Evolutionary conservation across 2,113 vertebrate genomes (phyloP).

Genomic region (Ctenodactylus gundi): DNA sequence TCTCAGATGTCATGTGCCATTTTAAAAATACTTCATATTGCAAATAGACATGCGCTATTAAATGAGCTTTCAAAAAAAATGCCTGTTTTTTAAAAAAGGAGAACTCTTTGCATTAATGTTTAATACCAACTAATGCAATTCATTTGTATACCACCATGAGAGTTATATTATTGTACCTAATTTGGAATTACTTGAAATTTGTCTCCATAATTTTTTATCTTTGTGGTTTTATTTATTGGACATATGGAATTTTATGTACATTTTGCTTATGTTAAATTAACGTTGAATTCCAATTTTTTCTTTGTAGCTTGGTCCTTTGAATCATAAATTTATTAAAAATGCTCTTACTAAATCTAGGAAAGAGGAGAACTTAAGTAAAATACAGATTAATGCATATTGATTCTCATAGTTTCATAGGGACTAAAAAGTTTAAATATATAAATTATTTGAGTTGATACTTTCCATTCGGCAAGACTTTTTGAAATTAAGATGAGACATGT

Average conservation of each 20-base stretch:
- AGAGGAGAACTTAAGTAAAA: not conserved
- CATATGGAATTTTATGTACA: constrained; percentile 17
- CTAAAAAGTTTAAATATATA: not conserved
- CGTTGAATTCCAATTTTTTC: not conserved
- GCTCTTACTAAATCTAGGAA: not conserved
- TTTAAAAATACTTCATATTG: constrained; percentile 36
- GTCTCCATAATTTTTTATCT: not conserved
- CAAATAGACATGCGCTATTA: not conserved
- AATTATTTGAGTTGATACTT: constrained; percentile 19
- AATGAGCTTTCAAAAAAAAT: constrained; percentile 22
- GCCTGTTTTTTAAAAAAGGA: not conserved
- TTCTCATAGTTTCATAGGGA: not conserved
- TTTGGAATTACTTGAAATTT: constrained; percentile 19
- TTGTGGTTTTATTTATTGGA: constrained; percentile 41
- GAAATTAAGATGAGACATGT: not conserved
- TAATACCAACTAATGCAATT: not conserved
- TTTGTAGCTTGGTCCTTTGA: constrained; percentile 38
- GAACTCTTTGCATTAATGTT: not conserved
- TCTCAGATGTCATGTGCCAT: not conserved
- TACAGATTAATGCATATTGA: not conserved
- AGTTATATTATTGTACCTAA: not conserved
- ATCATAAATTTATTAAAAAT: not conserved
- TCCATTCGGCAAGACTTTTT: constrained; percentile 29
- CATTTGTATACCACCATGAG: not conserved
- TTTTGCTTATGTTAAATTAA: constrained; percentile 17